phyloP scores from a whole-genome alignment of 2,797 vertebrate species.

The Pipistrellus nathusii region DNA sequence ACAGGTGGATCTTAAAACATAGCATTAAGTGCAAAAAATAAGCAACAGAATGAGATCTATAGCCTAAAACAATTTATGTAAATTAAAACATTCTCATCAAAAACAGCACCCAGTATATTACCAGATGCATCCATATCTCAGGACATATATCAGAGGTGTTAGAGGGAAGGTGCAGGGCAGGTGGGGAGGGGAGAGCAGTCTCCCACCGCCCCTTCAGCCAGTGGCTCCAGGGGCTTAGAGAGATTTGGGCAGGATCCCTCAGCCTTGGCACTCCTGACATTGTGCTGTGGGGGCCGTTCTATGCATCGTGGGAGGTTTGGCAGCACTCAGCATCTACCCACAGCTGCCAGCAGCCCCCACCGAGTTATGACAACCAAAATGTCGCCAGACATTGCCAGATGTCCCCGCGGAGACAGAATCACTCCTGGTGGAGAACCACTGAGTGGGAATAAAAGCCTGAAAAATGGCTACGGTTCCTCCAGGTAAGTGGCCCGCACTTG shows the following conservation, averaged over 20 bases:
- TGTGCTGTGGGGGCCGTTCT: not conserved
- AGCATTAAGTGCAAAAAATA: constrained; percentile 60
- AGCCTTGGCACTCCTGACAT: rapidly evolving
- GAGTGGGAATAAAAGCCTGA: not conserved
- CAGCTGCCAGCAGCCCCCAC: not conserved
- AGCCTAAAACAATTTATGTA: constrained; percentile 71
- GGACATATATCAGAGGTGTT: not conserved
- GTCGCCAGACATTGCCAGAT: not conserved
- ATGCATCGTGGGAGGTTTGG: not conserved
- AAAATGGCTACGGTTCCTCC: not conserved
- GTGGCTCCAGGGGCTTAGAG: rapidly evolving
- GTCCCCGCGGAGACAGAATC: not conserved
- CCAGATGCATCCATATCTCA: constrained; percentile 4
- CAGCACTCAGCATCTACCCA: no score
- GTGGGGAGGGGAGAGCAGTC: rapidly evolving
- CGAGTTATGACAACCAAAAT: not conserved
- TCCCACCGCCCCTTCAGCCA: rapidly evolving
- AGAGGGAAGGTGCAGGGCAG: not conserved
- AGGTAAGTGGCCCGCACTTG: not conserved
- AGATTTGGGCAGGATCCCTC: not conserved
- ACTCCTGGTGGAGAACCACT: not conserved
- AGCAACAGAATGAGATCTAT: constrained; percentile 70
- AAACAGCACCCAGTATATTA: constrained; percentile 19
- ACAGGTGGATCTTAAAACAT: constrained; percentile 58
- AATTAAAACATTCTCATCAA: constrained; percentile 60